These are phyloP conservation scores for Scopus umbretta DNA, from an alignment of 2,113 vertebrate species.

Conservation along the genomic window DNA sequence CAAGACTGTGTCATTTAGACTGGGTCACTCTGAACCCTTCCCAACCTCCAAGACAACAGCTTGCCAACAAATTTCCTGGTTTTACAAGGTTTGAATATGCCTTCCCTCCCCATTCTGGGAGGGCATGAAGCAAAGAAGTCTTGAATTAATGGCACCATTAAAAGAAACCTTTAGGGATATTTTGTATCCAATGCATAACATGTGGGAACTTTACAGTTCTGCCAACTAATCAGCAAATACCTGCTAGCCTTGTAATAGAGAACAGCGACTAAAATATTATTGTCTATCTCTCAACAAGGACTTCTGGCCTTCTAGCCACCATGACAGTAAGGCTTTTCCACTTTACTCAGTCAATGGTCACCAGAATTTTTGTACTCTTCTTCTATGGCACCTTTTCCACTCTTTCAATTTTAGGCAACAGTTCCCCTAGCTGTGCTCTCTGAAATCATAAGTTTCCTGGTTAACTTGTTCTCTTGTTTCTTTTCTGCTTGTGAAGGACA, in stretches of 20 bases:
- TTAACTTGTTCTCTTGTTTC: not conserved
- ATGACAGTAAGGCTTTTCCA: not conserved
- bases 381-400: not conserved
- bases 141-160: not conserved
- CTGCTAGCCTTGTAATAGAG: not conserved
- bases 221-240: not conserved
- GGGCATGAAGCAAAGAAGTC: not conserved
- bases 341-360: not conserved
- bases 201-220: not conserved
- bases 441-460: not conserved
- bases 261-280: not conserved
- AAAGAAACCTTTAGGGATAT: not conserved
- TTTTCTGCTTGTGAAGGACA: not conserved
- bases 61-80: not conserved
- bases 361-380: not conserved
- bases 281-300: not conserved
- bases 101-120: not conserved
- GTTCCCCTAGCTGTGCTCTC: not conserved
- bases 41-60: not conserved
- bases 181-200: not conserved
- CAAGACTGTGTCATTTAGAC: not conserved
- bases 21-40: not conserved
- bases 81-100: not conserved
- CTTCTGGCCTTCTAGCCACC: not conserved
- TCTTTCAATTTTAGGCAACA: not conserved